These are phyloP conservation scores for Atethmia centrago DNA, from an alignment of 2,888 invertebrate species.

Conservation along the genomic window DNA sequence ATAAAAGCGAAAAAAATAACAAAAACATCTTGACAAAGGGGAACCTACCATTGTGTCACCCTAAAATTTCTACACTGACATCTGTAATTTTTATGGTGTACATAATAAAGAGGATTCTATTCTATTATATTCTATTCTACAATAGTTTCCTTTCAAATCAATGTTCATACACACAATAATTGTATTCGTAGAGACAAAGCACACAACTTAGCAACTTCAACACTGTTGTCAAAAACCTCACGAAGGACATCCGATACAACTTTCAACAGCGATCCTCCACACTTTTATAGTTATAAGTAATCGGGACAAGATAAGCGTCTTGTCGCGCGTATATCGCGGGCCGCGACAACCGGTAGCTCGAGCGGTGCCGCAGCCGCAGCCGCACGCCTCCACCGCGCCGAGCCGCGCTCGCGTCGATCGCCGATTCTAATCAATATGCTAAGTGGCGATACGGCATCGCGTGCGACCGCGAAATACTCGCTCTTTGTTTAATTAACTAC, in stretches of 20 bases:
- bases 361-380: conserved; percentile 39
- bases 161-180: not conserved
- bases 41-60: too few species aligned
- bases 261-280: conserved; percentile 49
- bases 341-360: conserved; percentile 63
- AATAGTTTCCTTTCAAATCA: not conserved
- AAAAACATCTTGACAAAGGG: not conserved
- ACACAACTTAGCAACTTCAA: conserved; percentile 7
- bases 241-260: conserved; percentile 36
- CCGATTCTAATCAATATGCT: conserved; percentile 84
- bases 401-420: conserved; percentile 60
- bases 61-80: too few species aligned
- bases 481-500: conserved; percentile 73
- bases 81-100: too few species aligned
- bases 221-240: conserved; percentile 7
- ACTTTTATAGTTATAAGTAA: conserved; percentile 56
- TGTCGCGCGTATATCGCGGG: conserved; percentile 57
- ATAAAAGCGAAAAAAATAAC: not conserved
- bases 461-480: conserved; percentile 69
- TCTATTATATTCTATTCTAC: too few species aligned
- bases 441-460: conserved; percentile 72
- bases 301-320: conserved; percentile 61
- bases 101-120: too few species aligned
- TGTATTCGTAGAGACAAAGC: rapidly evolving
- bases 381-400: conserved; percentile 33